Conservation (phyloP, 2,113 vertebrate species). For the Malurus alboscapulatus region DNA sequence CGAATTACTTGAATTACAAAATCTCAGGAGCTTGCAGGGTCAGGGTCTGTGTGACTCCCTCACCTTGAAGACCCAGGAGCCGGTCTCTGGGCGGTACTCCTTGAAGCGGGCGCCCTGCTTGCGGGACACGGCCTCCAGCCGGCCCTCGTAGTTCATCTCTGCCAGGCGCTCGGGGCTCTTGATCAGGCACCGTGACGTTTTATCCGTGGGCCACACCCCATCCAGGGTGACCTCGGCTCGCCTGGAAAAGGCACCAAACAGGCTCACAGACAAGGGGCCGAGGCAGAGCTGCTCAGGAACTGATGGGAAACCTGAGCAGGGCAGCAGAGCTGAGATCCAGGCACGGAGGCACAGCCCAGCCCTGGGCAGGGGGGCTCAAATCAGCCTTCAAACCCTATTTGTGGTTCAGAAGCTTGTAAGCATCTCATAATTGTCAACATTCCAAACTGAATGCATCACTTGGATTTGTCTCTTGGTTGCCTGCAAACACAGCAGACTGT, state of each 20-base stretch:
- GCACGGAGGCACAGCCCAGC: not conserved
- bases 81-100: conserved; percentile 92
- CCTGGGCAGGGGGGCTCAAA: rapidly evolving
- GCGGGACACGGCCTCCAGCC: conserved; percentile 88
- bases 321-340: not conserved
- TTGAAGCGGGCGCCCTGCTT: conserved; percentile 92
- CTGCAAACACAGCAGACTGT: not conserved
- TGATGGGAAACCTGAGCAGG: not conserved
- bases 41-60: rapidly evolving
- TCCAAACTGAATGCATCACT: rapidly evolving
- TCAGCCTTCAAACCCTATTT: rapidly evolving
- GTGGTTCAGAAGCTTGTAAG: rapidly evolving
- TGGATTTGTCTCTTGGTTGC: not conserved
- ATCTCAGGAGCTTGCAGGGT: not conserved
- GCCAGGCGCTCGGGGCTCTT: conserved; percentile 87
- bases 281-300: not conserved
- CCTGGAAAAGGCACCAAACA: not conserved
- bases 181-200: conserved; percentile 88
- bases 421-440: rapidly evolving
- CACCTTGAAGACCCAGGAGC: conserved; percentile 97
- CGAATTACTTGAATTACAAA: rapidly evolving
- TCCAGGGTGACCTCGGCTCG: conserved; percentile 92
- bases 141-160: conserved; percentile 90
- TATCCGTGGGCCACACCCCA: conserved; percentile 96
- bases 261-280: rapidly evolving